These are phyloP conservation scores for Drosophila subpulchrella DNA, from an alignment of 1,140 invertebrate species.

Conservation along the genomic window DNA sequence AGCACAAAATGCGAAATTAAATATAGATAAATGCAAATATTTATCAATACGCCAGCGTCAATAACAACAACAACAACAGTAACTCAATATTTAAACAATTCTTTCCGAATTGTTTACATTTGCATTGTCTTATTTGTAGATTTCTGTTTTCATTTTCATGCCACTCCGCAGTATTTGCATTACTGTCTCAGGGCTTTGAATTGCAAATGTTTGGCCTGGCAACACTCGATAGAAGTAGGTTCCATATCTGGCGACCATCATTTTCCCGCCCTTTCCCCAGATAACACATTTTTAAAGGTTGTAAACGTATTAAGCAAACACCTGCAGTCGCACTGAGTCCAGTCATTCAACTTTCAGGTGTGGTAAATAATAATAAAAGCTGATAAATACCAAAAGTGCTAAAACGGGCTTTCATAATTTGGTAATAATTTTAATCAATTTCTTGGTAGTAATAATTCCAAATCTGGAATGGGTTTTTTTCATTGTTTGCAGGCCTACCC, in stretches of 20 bases:
- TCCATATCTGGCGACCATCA: constrained; percentile 19
- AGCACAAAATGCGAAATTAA: constrained; percentile 39
- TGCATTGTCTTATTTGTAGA: constrained; percentile 54
- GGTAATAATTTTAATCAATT: constrained; percentile 1
- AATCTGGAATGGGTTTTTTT: constrained; percentile 8
- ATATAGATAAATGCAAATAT: constrained; percentile 62
- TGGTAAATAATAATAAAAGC: constrained; percentile 31
- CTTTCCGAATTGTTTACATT: constrained; percentile 55
- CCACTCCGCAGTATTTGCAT: constrained; percentile 27
- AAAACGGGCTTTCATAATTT: constrained; percentile 8
- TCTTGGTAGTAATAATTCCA: not conserved
- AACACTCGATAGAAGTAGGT: constrained; percentile 20
- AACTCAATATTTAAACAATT: constrained; percentile 62
- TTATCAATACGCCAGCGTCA: constrained; percentile 39
- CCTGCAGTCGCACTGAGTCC: constrained; percentile 7
- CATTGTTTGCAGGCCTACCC: not conserved
- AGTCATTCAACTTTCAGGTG: constrained; percentile 51
- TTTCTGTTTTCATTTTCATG: constrained; percentile 36
- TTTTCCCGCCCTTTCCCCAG: constrained; percentile 20
- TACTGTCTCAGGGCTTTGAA: constrained; percentile 47
- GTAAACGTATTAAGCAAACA: constrained; percentile 55
- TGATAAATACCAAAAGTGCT: constrained; percentile 14
- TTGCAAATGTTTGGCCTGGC: constrained; percentile 52
- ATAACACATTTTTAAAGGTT: constrained; percentile 49
- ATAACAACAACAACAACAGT: not conserved